Evolutionary conservation across 2,113 vertebrate genomes (phyloP).

Genomic region (Bucco capensis): DNA sequence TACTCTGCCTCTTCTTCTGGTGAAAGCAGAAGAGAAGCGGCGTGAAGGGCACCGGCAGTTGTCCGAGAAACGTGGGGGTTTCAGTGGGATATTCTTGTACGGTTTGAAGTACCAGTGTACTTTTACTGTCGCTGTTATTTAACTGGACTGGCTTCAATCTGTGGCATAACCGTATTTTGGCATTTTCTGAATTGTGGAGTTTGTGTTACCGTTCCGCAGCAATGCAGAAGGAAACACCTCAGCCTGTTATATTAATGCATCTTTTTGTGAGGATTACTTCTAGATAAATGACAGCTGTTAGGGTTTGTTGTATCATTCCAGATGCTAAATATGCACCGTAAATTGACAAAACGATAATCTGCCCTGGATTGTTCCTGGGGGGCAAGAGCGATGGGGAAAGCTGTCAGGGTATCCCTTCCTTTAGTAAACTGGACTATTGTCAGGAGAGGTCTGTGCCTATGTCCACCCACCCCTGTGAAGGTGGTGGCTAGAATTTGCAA

Average conservation of each 20-base stretch:
- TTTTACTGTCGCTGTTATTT: neutral
- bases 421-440: accelerated
- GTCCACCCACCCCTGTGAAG: accelerated
- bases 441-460: neutral
- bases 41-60: neutral
- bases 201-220: neutral
- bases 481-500: neutral
- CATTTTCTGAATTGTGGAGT: neutral
- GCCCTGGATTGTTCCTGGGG: neutral
- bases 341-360: neutral
- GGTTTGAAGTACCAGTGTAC: accelerated
- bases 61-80: neutral
- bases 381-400: neutral
- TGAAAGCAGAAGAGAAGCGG: neutral
- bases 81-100: accelerated
- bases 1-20: neutral
- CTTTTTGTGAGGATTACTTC: neutral
- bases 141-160: neutral
- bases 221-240: neutral
- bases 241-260: neutral
- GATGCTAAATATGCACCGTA: neutral
- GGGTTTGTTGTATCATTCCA: neutral
- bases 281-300: neutral
- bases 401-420: neutral
- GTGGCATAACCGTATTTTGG: neutral